Conservation (phyloP, 2,888 invertebrate species). For the Hemistola chrysoprasaria region DNA sequence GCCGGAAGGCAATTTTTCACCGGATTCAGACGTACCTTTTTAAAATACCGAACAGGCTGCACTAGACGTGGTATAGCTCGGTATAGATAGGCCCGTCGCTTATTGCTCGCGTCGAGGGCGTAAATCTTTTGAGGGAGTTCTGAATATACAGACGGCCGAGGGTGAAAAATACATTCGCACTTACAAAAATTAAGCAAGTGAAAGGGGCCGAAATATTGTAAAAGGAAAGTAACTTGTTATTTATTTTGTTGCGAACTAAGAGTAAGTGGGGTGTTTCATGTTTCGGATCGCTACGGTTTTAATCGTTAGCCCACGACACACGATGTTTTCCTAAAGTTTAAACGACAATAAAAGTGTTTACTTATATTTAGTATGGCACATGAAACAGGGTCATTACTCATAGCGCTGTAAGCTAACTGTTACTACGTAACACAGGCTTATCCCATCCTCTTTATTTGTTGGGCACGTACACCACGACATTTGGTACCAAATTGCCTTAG, state of each 20-base stretch:
- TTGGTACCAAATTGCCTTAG: conserved; percentile 79
- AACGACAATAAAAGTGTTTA: background rate
- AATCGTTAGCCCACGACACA: background rate
- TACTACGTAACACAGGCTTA: conserved; percentile 45
- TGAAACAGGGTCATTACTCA: conserved; percentile 14
- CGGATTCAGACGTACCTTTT: conserved; percentile 70
- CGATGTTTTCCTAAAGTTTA: background rate
- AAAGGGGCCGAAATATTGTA: conserved; percentile 29
- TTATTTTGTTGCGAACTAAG: conserved; percentile 12
- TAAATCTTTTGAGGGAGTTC: conserved; percentile 66
- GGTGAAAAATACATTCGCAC: conserved; percentile 72
- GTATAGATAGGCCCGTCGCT: conserved; percentile 58
- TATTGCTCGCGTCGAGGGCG: conserved; percentile 69
- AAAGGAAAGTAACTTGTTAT: conserved; percentile 20
- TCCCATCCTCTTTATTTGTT: conserved; percentile 76
- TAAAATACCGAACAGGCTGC: conserved; percentile 70
- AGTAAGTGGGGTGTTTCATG: conserved; percentile 5
- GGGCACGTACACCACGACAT: conserved; percentile 77
- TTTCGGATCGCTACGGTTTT: background rate
- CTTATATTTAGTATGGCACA: conserved; percentile 1
- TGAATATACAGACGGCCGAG: conserved; percentile 52
- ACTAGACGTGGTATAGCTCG: conserved; percentile 31
- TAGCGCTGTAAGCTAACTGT: conserved; percentile 19
- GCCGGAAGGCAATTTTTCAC: conserved; percentile 73
- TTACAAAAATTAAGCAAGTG: conserved; percentile 69